These are phyloP conservation scores for Pao palembangensis DNA, from an alignment of 2,113 vertebrate species.

Conservation along the genomic window DNA sequence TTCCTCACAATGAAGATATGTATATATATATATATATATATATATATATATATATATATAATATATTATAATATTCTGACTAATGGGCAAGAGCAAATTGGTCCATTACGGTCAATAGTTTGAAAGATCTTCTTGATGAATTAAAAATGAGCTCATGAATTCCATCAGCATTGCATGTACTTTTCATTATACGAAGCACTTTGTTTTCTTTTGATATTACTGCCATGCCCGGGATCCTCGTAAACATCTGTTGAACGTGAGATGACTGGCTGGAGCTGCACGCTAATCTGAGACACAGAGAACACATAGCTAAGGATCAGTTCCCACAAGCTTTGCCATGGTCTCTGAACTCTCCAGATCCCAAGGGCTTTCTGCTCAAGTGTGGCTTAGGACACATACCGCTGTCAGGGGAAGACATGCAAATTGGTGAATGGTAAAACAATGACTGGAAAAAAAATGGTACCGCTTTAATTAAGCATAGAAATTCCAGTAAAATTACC, in stretches of 20 bases:
- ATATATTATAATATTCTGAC: too few species aligned
- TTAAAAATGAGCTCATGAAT: too few species aligned
- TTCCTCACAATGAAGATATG: too few species aligned
- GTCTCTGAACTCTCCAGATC: slow-evolving; percentile 47
- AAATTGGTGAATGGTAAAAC: slow-evolving; percentile 19
- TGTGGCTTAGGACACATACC: slow-evolving; percentile 19
- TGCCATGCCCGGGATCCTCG: slow-evolving; percentile 19
- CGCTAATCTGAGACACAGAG: slow-evolving; percentile 50
- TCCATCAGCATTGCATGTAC: too few species aligned
- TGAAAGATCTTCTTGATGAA: too few species aligned
- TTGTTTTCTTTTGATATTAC: slow-evolving; percentile 5
- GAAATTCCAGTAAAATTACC: slow-evolving; percentile 10
- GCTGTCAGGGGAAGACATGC: slow-evolving; percentile 24
- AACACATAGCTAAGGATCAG: slow-evolving; percentile 50
- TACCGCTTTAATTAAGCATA: slow-evolving; percentile 9
- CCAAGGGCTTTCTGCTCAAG: slow-evolving; percentile 35
- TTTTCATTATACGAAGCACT: too few species aligned
- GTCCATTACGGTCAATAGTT: too few species aligned
- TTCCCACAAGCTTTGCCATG: slow-evolving; percentile 74
- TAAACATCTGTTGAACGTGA: slow-evolving; percentile 30
- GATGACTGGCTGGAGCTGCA: slow-evolving; percentile 30
- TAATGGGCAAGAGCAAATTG: too few species aligned
- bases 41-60: too few species aligned
- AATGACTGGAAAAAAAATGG: background rate
- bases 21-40: too few species aligned